Evolutionary conservation across 2,113 vertebrate species (phyloP).

Genomic region (Antigone vipio): DNA sequence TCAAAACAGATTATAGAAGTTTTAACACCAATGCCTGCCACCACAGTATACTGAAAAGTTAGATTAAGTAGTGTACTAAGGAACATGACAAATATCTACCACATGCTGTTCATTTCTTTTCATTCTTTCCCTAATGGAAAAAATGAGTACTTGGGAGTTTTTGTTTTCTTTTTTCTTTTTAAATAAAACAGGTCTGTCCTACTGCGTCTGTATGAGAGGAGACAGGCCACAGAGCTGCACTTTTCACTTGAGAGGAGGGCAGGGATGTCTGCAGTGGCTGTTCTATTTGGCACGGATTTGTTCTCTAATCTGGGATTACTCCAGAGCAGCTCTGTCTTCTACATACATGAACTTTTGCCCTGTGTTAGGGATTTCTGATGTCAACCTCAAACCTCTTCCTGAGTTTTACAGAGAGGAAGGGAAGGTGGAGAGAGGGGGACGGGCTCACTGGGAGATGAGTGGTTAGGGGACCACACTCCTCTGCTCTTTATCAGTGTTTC

Average conservation of each 20-base stretch:
- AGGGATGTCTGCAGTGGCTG: background rate
- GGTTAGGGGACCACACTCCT: background rate
- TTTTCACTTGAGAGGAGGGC: background rate
- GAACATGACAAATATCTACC: background rate
- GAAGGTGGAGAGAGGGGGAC: background rate
- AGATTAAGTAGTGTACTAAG: background rate
- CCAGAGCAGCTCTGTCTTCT: background rate
- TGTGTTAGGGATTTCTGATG: background rate
- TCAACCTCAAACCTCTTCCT: background rate
- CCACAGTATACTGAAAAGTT: background rate
- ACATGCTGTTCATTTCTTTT: background rate
- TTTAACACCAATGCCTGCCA: background rate
- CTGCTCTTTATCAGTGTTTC: background rate
- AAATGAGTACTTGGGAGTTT: background rate
- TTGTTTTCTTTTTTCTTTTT: background rate
- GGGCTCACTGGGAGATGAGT: background rate
- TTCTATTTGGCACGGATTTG: background rate
- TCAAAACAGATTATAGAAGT: background rate
- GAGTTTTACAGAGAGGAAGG: background rate
- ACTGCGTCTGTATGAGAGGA: background rate
- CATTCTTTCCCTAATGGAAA: background rate
- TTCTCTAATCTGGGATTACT: background rate
- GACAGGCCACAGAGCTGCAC: background rate
- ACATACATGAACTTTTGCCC: background rate
- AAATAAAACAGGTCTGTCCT: background rate